phyloP scores from a whole-genome alignment of 2,888 invertebrate genomes.

The Ditylenchus weischeri region DNA sequence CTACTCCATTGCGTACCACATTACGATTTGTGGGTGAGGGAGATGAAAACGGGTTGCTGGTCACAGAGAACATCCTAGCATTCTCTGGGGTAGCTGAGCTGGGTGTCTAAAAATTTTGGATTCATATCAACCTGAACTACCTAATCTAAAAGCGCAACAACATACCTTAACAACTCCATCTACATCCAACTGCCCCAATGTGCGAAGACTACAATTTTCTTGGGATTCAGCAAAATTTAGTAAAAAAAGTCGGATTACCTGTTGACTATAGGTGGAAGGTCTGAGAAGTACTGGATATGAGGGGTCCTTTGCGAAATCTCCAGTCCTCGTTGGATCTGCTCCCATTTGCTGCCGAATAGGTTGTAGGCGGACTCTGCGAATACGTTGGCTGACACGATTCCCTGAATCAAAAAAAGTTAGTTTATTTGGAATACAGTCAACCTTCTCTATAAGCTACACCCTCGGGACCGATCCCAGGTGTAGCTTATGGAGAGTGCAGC shows the following conservation, averaged over 20 bases:
- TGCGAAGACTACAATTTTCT: constrained; percentile 1
- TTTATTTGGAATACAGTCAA: too few species aligned
- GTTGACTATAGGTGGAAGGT: constrained; percentile 5
- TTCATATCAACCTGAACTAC: not conserved
- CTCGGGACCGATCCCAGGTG: too few species aligned
- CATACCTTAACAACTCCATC: constrained; percentile 16
- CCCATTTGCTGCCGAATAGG: constrained; percentile 12
- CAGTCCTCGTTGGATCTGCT: constrained; percentile 12
- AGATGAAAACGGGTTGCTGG: not conserved
- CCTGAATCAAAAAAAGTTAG: not conserved
- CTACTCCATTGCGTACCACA: not conserved
- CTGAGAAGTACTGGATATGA: constrained; percentile 14
- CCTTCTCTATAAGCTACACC: too few species aligned
- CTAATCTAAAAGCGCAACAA: not conserved
- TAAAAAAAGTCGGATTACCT: too few species aligned
- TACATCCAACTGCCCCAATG: constrained; percentile 15
- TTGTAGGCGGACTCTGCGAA: constrained; percentile 17
- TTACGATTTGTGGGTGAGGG: not conserved
- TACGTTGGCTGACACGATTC: constrained; percentile 18
- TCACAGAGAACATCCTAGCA: constrained; percentile 23
- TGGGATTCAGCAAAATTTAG: too few species aligned
- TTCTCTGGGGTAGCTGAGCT: constrained; percentile 14
- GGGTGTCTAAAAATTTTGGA: constrained; percentile 15
- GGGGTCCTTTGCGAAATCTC: constrained; percentile 18
- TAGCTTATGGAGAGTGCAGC: too few species aligned